These are phyloP conservation scores for Magallana nippona DNA, from an alignment of 2,888 invertebrate species.

Conservation along the genomic window DNA sequence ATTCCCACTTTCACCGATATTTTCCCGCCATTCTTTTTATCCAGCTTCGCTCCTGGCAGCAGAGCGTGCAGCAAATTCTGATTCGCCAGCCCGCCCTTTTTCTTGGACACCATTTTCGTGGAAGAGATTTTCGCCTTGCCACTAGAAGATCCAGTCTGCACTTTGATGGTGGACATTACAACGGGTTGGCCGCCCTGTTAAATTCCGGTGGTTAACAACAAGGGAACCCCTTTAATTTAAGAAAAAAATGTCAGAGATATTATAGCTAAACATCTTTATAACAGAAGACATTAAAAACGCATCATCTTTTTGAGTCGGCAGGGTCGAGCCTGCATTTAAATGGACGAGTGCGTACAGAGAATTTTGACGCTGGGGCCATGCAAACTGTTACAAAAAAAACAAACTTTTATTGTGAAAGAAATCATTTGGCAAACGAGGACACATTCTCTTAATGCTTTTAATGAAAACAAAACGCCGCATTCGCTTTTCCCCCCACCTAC, in stretches of 20 bases:
- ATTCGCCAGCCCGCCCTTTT: conserved; percentile 13
- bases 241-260: neutral
- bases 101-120: conserved; percentile 16
- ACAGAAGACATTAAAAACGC: neutral
- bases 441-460: neutral
- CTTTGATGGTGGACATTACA: neutral
- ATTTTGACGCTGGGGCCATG: neutral
- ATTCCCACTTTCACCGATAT: conserved; percentile 56
- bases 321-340: neutral
- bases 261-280: neutral
- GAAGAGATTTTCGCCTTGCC: neutral
- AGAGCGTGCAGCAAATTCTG: conserved; percentile 41
- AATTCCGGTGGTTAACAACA: neutral
- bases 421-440: neutral
- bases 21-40: conserved; percentile 48
- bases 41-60: conserved; percentile 50
- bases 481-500: neutral
- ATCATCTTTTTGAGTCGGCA: no score
- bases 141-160: neutral
- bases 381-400: neutral
- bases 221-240: neutral
- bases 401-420: neutral
- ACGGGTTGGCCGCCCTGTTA: neutral
- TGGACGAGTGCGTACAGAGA: neutral
- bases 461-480: neutral